A percentile compares a stretch with the other conserved stretches of the same genome.
These are phyloP conservation scores for Metallyticus violacea DNA, from an alignment of 2,888 invertebrate genomes.

Conservation along the genomic window DNA sequence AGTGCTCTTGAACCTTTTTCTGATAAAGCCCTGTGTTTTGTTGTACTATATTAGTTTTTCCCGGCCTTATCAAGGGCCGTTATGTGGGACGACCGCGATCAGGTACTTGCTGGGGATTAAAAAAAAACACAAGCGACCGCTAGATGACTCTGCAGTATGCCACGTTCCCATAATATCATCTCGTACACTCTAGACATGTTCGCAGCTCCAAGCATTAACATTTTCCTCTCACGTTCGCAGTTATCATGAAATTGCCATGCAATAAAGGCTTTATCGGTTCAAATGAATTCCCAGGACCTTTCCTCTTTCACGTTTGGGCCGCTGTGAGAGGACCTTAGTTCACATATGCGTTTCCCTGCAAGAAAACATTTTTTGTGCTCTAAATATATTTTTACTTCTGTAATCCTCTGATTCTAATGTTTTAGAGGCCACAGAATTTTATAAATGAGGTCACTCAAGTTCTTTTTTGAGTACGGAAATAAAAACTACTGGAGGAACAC, in stretches of 20 bases:
- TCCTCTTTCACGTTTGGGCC: neutral
- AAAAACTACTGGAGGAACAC: no score
- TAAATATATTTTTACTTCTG: no score
- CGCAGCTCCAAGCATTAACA: neutral
- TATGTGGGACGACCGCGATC: neutral
- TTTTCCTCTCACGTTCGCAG: neutral
- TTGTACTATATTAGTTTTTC: neutral
- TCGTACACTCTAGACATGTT: neutral
- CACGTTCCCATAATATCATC: neutral
- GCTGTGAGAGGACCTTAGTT: neutral
- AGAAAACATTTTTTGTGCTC: neutral
- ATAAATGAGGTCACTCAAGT: no score
- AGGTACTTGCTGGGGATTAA: neutral
- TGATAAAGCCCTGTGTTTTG: neutral
- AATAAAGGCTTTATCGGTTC: neutral
- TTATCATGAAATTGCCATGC: neutral
- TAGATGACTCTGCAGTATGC: neutral
- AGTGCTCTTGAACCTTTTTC: neutral
- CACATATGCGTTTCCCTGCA: neutral
- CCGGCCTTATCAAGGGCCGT: neutral
- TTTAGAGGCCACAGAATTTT: no score
- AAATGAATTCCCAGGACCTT: neutral
- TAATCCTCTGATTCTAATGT: no score
- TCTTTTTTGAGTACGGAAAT: no score
- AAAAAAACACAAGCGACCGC: neutral